Evolutionary conservation across 2,113 vertebrate species (phyloP).

Genomic region (Leucoraja erinaceus): DNA sequence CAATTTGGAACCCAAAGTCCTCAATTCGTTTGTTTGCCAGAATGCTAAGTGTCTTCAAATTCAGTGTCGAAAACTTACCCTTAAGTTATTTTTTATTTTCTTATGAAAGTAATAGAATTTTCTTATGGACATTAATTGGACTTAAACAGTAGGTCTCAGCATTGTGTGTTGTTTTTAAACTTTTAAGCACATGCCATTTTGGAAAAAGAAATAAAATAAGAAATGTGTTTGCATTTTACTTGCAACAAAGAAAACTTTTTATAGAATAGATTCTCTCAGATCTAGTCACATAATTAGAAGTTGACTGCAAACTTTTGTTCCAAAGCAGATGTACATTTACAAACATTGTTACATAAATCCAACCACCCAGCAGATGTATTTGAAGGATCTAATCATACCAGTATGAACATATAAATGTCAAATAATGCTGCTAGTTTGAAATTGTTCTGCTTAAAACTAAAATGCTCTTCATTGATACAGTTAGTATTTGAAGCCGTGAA

Average conservation of each 20-base stretch:
- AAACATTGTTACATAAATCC: background rate
- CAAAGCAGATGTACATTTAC: background rate
- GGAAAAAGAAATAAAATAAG: background rate
- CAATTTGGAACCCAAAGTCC: background rate
- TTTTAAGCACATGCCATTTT: background rate
- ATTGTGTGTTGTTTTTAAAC: background rate
- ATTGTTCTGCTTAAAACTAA: background rate
- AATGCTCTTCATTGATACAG: too few relatives aligned
- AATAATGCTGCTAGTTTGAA: background rate
- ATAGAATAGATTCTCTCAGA: slow-evolving; percentile 1
- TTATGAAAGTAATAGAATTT: background rate
- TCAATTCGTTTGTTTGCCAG: background rate
- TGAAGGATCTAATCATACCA: background rate
- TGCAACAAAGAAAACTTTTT: background rate
- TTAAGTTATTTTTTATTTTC: background rate
- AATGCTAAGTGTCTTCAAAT: background rate
- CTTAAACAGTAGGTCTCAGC: background rate
- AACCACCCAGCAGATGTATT: background rate
- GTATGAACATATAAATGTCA: background rate
- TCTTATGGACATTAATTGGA: too few relatives aligned
- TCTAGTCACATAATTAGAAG: background rate
- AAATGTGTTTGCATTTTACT: slow-evolving; percentile 19
- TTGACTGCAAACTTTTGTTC: background rate
- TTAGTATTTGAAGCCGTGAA: background rate
- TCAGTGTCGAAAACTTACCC: background rate